Percentiles rank a stretch among this genome's conserved stretches.
Evolutionary conservation across 2,888 invertebrate species (phyloP).

Genomic region (Entomobrya proxima): DNA sequence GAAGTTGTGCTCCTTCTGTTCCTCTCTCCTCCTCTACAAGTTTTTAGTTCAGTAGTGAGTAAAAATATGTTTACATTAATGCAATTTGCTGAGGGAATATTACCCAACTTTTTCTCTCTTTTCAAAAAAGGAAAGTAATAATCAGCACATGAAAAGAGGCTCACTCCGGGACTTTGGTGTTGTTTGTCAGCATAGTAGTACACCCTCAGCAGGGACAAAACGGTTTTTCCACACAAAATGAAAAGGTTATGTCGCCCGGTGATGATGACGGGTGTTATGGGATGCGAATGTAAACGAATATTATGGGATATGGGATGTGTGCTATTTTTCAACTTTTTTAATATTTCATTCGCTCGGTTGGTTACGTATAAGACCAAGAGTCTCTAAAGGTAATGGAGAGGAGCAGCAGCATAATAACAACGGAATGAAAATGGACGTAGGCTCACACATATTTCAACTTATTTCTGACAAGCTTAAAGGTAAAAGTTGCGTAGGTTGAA

Average conservation of each 20-base stretch:
- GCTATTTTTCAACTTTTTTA: neutral
- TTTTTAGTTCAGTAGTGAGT: neutral
- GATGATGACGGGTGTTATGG: neutral
- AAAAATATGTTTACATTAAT: slow-evolving; percentile 19
- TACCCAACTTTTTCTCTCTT: slow-evolving; percentile 9
- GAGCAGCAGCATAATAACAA: neutral
- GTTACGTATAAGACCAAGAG: no score
- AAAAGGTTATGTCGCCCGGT: neutral
- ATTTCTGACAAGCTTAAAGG: slow-evolving; percentile 20
- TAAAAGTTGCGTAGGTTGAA: neutral
- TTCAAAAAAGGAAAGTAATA: no score
- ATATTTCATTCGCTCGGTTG: neutral
- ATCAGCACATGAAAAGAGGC: neutral
- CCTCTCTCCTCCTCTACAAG: no score
- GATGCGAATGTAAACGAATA: neutral
- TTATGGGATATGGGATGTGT: neutral
- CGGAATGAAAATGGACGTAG: neutral
- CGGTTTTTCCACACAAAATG: no score
- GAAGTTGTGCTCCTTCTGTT: no score
- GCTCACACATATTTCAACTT: slow-evolving; percentile 14
- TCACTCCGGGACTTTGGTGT: neutral
- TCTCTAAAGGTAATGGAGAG: neutral
- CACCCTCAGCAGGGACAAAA: no score
- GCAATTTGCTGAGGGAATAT: slow-evolving; percentile 13
- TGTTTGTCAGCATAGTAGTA: no score